These are phyloP conservation scores for Aphelinus certus DNA, from an alignment of 1,140 invertebrate species.

Conservation along the genomic window DNA sequence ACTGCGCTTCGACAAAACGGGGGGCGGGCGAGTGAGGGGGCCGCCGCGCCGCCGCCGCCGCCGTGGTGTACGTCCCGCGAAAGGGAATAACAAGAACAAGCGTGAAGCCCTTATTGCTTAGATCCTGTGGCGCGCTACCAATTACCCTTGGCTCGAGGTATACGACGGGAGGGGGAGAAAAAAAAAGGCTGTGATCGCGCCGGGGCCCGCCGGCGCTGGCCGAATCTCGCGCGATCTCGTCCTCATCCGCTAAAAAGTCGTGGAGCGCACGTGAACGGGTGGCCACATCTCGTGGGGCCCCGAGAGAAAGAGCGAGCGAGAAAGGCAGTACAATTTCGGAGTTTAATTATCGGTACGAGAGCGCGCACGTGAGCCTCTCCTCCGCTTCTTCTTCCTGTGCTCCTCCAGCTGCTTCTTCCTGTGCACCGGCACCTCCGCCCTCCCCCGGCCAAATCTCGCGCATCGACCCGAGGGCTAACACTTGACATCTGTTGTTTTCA, in stretches of 20 bases:
- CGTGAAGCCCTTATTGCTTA: conserved; percentile 36
- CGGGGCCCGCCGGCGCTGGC: background rate
- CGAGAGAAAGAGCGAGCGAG: background rate
- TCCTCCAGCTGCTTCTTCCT: background rate
- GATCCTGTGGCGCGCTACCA: conserved; percentile 28
- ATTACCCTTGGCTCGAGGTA: conserved; percentile 12
- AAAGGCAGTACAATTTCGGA: conserved; percentile 15
- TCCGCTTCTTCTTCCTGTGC: background rate
- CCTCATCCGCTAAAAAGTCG: conserved; percentile 9
- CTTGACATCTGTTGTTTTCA: background rate
- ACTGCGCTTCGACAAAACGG: background rate
- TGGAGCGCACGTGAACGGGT: background rate
- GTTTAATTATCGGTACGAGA: conserved; percentile 38
- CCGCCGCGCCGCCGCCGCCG: too few relatives aligned
- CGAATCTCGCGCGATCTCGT: conserved; percentile 37
- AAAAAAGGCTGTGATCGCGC: background rate
- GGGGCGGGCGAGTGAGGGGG: too few relatives aligned
- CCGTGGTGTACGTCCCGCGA: too few relatives aligned
- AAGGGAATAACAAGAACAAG: background rate
- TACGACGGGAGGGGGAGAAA: background rate
- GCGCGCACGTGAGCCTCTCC: conserved; percentile 16
- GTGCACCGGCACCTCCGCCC: conserved; percentile 17
- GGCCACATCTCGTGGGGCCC: conserved; percentile 8
- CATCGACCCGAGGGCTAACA: background rate
- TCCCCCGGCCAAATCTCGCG: background rate